These are phyloP conservation scores for Myiopsitta monachus DNA, from an alignment of 2,113 vertebrate genomes.

Conservation along the genomic window DNA sequence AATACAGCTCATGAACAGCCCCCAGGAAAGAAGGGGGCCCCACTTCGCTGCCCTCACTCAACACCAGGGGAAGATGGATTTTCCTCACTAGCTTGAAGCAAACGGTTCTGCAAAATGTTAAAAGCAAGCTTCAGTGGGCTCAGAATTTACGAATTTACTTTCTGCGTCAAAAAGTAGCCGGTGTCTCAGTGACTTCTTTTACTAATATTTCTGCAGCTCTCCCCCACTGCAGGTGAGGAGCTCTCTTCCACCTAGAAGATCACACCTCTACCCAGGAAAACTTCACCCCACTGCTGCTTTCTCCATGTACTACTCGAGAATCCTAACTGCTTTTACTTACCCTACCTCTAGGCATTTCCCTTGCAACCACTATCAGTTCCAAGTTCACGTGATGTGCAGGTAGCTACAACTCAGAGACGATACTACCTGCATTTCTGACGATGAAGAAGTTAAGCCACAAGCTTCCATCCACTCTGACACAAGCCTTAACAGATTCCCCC, in stretches of 20 bases:
- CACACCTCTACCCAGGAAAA: accelerated
- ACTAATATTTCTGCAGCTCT: background rate
- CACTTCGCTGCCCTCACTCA: accelerated
- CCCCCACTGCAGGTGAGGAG: accelerated
- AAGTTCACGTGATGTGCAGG: background rate
- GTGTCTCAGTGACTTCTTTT: background rate
- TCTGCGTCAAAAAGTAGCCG: background rate
- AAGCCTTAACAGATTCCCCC: background rate
- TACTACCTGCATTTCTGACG: background rate
- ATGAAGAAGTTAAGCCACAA: background rate
- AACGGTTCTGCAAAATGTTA: background rate
- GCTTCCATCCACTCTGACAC: background rate
- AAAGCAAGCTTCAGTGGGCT: background rate
- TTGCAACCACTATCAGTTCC: background rate
- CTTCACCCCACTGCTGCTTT: background rate
- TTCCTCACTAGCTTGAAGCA: background rate
- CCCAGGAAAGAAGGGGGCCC: background rate
- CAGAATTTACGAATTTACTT: background rate
- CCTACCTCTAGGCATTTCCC: background rate
- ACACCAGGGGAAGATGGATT: background rate
- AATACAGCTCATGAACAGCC: accelerated
- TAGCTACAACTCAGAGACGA: background rate
- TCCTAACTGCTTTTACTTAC: background rate
- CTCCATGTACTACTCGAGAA: background rate
- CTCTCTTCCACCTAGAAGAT: background rate